phyloP scores from a whole-genome alignment of 2,888 invertebrate genomes.

The Chaitophorus viminalis region DNA sequence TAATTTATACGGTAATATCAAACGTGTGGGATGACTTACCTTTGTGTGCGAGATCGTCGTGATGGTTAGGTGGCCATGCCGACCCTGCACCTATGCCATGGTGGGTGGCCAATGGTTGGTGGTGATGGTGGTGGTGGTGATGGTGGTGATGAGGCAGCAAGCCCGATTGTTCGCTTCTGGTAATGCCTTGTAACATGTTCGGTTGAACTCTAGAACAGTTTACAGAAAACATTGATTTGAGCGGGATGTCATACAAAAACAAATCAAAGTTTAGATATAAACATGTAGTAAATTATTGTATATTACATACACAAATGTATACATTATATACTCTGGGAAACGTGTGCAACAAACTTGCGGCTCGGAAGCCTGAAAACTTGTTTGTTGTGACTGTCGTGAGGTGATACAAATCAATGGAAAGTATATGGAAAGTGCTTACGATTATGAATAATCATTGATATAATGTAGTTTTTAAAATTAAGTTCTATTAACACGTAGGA shows the following conservation, averaged over 20 bases:
- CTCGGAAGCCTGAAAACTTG: neutral
- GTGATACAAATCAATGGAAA: no score
- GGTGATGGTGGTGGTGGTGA: slow-evolving; percentile 64
- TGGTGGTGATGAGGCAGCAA: slow-evolving; percentile 65
- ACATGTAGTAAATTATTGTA: no score
- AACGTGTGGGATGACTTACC: slow-evolving; percentile 63
- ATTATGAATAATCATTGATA: no score
- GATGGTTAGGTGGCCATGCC: slow-evolving; percentile 65
- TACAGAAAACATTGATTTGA: neutral
- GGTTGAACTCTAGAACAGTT: slow-evolving; percentile 33
- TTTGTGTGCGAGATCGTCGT: slow-evolving; percentile 65
- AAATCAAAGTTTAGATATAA: neutral
- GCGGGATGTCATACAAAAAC: neutral
- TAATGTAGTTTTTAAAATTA: no score
- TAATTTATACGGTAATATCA: neutral
- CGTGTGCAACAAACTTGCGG: neutral
- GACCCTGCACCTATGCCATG: slow-evolving; percentile 63
- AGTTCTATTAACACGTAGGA: no score
- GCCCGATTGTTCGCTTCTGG: slow-evolving; percentile 65
- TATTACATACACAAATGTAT: neutral
- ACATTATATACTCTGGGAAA: neutral
- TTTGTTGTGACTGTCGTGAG: no score
- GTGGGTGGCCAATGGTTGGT: slow-evolving; percentile 64
- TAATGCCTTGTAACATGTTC: slow-evolving; percentile 65
- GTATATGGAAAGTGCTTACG: no score